Percentiles rank a stretch among this genome's conserved stretches.
These are phyloP conservation scores for Halcyon malimbica DNA, from an alignment of 2,113 vertebrate genomes.

Conservation along the genomic window DNA sequence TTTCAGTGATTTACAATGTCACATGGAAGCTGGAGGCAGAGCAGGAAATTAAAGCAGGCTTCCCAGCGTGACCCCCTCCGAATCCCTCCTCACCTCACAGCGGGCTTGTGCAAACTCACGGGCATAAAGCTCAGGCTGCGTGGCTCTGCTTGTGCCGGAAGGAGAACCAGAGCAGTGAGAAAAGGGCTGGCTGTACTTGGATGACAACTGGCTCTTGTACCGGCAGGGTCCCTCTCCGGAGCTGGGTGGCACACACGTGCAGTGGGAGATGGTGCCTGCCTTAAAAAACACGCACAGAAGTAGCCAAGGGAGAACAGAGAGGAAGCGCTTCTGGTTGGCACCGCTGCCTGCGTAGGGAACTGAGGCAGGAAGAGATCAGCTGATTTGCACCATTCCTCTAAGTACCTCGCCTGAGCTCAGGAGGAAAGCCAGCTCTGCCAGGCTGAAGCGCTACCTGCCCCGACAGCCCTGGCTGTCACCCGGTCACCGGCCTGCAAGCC, in stretches of 20 bases:
- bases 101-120: neutral
- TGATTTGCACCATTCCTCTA: neutral
- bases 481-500: too few species aligned
- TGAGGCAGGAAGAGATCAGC: neutral
- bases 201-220: neutral
- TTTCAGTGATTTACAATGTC: neutral
- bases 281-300: neutral
- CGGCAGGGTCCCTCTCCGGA: neutral
- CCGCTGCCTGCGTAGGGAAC: neutral
- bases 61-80: neutral
- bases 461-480: accelerated
- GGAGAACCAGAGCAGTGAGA: neutral
- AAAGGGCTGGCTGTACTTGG: neutral
- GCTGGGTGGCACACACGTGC: accelerated
- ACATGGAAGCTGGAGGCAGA: neutral
- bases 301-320: neutral
- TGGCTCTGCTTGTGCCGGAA: neutral
- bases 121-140: neutral
- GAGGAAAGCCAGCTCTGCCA: neutral
- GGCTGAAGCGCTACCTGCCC: neutral
- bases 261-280: neutral
- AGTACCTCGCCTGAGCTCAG: neutral
- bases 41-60: neutral
- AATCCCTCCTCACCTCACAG: neutral
- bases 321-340: too few species aligned